Evolutionary conservation across 2,113 vertebrate genomes (phyloP).

Genomic region (Chionodraco myersi): DNA sequence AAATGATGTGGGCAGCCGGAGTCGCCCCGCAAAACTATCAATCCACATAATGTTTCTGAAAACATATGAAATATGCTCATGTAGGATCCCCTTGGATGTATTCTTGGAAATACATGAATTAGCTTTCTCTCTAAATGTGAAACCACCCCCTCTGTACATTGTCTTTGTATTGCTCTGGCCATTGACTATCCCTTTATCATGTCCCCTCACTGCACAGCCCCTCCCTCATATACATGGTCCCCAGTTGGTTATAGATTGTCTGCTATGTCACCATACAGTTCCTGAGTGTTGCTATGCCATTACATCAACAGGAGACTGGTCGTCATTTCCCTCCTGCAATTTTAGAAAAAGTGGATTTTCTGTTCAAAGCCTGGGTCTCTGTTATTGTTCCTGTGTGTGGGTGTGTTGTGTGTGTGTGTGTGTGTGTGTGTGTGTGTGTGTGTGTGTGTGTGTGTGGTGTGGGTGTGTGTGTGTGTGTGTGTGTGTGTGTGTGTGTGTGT

Average conservation of each 20-base stretch:
- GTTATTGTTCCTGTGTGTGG: background rate
- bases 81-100: background rate
- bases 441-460: no score
- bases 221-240: constrained; percentile 28
- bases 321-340: constrained; percentile 4
- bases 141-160: no score
- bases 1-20: constrained; percentile 50
- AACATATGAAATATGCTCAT: background rate
- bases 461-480: no score
- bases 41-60: background rate
- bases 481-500: no score
- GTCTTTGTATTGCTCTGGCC: no score
- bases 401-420: no score
- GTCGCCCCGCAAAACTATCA: constrained; percentile 42
- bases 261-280: constrained; percentile 23
- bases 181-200: background rate
- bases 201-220: background rate
- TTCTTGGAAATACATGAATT: background rate
- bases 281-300: constrained; percentile 31
- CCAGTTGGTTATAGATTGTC: constrained; percentile 20
- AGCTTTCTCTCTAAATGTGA: no score
- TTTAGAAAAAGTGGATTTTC: constrained; percentile 1
- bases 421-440: no score
- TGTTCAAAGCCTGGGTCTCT: background rate
- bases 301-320: background rate